A percentile compares a stretch with the other conserved stretches of the same genome.
Evolutionary conservation across 2,797 vertebrate species (phyloP).

Genomic region (Tarsius wallacei): DNA sequence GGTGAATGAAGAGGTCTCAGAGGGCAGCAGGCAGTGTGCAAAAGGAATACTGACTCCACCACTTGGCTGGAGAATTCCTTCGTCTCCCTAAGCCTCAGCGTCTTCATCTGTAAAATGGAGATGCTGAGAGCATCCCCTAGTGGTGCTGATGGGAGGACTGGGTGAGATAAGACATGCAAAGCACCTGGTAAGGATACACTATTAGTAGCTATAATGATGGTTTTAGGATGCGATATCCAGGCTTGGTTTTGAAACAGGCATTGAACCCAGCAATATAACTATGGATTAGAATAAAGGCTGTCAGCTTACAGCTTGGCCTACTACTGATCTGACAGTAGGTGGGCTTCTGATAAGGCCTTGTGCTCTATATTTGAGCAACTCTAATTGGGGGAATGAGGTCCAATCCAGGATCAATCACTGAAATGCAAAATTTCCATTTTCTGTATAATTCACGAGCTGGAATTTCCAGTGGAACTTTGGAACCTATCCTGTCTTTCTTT

Average conservation of each 20-base stretch:
- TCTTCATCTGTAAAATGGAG: background rate
- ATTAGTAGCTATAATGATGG: background rate
- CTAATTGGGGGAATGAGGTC: background rate
- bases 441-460: slow-evolving; percentile 57
- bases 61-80: too few species aligned
- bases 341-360: background rate
- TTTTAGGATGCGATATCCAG: background rate
- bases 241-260: background rate
- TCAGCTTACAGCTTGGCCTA: background rate
- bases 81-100: background rate
- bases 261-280: background rate
- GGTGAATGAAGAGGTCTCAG: too few species aligned
- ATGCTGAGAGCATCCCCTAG: rapidly evolving
- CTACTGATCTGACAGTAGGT: background rate
- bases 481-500: slow-evolving; percentile 62
- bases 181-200: rapidly evolving
- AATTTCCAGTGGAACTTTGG: slow-evolving; percentile 65
- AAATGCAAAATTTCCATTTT: slow-evolving; percentile 47
- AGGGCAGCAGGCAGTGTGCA: too few species aligned
- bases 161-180: background rate
- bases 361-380: background rate
- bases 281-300: background rate
- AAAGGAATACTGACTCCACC: background rate
- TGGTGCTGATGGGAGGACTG: rapidly evolving
- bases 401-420: background rate